Evolutionary conservation across 2,888 invertebrate genomes (phyloP).

Genomic region (Orgyia antiqua): DNA sequence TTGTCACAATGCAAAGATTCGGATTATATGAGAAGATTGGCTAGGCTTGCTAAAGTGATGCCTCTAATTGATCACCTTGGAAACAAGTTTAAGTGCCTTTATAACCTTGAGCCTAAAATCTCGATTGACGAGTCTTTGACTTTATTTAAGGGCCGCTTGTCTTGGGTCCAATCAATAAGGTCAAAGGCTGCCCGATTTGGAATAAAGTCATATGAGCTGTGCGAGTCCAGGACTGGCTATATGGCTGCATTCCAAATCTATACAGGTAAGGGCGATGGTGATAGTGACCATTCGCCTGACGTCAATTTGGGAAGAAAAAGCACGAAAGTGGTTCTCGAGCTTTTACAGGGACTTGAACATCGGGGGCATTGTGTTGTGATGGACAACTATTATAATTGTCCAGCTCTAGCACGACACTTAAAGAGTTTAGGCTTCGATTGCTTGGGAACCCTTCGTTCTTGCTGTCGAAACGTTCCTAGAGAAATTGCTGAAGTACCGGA

Average conservation of each 20-base stretch:
- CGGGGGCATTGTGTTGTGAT: slow-evolving; percentile 13
- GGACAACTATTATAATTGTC: slow-evolving; percentile 17
- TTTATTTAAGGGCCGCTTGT: too few relatives aligned
- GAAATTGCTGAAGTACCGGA: slow-evolving; percentile 4
- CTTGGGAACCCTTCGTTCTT: slow-evolving; percentile 20
- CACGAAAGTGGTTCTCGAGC: too few relatives aligned
- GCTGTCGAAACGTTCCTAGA: too few relatives aligned
- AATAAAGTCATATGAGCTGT: too few relatives aligned
- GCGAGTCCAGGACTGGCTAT: slow-evolving; percentile 17
- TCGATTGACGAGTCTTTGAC: slow-evolving; percentile 19
- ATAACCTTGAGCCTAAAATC: slow-evolving; percentile 4
- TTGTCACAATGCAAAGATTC: too few relatives aligned
- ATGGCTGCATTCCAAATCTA: slow-evolving; percentile 13
- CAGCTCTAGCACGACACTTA: slow-evolving; percentile 19
- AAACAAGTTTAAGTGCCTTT: background rate
- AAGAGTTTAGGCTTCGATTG: slow-evolving; percentile 20
- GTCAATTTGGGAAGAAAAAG: too few relatives aligned
- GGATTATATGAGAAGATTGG: too few relatives aligned
- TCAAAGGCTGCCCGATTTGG: too few relatives aligned
- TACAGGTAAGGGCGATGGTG: slow-evolving; percentile 1
- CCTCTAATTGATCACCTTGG: background rate
- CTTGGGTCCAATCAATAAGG: too few relatives aligned
- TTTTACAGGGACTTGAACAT: slow-evolving; percentile 4
- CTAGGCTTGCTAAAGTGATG: too few relatives aligned
- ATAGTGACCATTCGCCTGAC: background rate